Percentiles rank a stretch among this genome's conserved stretches.
Evolutionary conservation across 2,113 vertebrate species (phyloP).

Genomic region (Silurus meridionalis): DNA sequence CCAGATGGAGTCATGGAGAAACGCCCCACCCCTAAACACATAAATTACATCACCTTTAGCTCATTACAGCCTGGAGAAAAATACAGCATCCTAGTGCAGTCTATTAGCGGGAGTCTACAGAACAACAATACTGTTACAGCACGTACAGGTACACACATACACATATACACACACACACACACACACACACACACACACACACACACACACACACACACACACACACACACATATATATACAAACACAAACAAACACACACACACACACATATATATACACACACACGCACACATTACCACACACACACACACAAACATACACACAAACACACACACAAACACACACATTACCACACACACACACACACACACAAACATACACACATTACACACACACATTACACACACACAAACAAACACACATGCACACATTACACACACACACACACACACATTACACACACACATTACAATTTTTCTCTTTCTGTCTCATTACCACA

Average conservation of each 20-base stretch:
- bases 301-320: too few relatives aligned
- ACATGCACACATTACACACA: too few relatives aligned
- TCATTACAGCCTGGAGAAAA: constrained; percentile 83
- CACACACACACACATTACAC: too few relatives aligned
- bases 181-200: neutral
- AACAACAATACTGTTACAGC: constrained; percentile 80
- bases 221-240: neutral
- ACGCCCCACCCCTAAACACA: constrained; percentile 77
- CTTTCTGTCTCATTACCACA: too few relatives aligned
- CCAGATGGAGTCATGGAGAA: constrained; percentile 68
- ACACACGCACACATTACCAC: too few relatives aligned
- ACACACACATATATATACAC: too few relatives aligned
- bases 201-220: neutral
- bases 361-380: too few relatives aligned
- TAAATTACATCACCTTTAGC: constrained; percentile 78
- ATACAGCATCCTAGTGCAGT: constrained; percentile 80
- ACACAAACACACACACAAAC: too few relatives aligned
- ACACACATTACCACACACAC: too few relatives aligned
- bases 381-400: too few relatives aligned
- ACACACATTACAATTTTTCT: too few relatives aligned
- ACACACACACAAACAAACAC: too few relatives aligned
- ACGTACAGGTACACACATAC: constrained; percentile 76
- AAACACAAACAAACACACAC: neutral
- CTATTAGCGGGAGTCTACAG: constrained; percentile 81
- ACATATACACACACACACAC: neutral